Evolutionary conservation across 2,797 vertebrate species (phyloP).

Genomic region (Tapera naevia): DNA sequence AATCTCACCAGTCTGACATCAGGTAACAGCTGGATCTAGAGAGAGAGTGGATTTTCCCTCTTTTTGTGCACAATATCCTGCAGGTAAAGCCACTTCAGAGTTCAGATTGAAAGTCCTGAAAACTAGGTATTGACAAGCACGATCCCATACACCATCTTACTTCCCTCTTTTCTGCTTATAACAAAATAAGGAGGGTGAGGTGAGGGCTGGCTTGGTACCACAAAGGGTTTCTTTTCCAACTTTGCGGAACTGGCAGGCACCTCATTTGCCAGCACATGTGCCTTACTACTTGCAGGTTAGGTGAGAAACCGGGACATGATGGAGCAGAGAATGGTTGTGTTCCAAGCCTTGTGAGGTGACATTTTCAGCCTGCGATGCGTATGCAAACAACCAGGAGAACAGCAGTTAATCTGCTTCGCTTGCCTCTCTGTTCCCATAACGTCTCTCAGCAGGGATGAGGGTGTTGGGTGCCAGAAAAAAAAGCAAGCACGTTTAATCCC

Average conservation of each 20-base stretch:
- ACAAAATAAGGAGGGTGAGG: fast-evolving
- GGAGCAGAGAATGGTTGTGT: not conserved
- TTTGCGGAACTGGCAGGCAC: not conserved
- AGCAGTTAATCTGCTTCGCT: not conserved
- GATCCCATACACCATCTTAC: not conserved
- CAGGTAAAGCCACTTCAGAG: not conserved
- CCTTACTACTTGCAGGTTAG: not conserved
- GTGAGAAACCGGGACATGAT: fast-evolving
- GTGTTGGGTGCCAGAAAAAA: not conserved
- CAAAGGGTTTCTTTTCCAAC: not conserved
- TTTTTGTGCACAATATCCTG: not conserved
- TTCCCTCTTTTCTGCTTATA: not conserved
- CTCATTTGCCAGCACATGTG: not conserved
- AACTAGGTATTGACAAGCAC: not conserved
- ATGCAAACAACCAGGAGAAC: not conserved
- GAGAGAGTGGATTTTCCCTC: not conserved
- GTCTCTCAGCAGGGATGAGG: not conserved
- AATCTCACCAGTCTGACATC: not conserved
- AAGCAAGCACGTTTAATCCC: not conserved
- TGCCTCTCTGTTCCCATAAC: not conserved
- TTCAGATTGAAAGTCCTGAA: not conserved
- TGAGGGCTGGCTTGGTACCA: not conserved
- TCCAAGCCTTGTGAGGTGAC: not conserved
- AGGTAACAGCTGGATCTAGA: not conserved
- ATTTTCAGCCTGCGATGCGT: not conserved